phyloP scores from a whole-genome alignment of 2,113 vertebrate species.

The Chinchilla lanigera region DNA sequence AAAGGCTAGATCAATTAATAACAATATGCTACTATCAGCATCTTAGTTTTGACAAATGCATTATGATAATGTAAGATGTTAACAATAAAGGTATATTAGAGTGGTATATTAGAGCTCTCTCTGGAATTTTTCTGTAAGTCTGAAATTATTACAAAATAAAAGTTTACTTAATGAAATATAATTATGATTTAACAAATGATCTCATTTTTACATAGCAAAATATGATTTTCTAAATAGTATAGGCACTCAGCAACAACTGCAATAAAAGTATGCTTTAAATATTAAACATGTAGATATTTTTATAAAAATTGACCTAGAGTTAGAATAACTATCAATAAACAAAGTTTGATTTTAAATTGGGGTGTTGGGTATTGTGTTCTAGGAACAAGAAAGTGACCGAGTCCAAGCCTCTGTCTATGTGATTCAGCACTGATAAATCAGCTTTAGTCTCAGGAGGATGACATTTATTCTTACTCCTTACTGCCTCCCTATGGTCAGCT shows the following conservation, averaged over 20 bases:
- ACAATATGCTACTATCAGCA: not conserved
- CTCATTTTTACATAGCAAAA: not conserved
- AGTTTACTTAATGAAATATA: not conserved
- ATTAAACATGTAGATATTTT: not conserved
- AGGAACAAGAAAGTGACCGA: not conserved
- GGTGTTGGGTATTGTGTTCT: not conserved
- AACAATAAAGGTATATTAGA: not conserved
- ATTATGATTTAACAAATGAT: not conserved
- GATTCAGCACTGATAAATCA: not conserved
- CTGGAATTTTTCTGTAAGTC: not conserved
- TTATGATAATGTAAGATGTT: not conserved
- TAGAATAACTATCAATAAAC: conserved; percentile 1
- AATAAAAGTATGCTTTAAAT: not conserved
- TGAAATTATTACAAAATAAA: conserved; percentile 37
- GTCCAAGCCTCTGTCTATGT: not conserved
- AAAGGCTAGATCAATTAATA: not conserved
- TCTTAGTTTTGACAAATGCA: not conserved
- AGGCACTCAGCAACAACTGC: not conserved
- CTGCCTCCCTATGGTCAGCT: not conserved
- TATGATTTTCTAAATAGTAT: not conserved
- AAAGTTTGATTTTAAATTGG: too few relatives aligned
- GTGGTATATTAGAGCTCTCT: not conserved
- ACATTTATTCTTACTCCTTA: not conserved
- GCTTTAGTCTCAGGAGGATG: not conserved
- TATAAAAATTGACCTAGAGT: not conserved